These are phyloP conservation scores for Plagiodera versicolora DNA, from an alignment of 2,888 invertebrate genomes.

Conservation along the genomic window DNA sequence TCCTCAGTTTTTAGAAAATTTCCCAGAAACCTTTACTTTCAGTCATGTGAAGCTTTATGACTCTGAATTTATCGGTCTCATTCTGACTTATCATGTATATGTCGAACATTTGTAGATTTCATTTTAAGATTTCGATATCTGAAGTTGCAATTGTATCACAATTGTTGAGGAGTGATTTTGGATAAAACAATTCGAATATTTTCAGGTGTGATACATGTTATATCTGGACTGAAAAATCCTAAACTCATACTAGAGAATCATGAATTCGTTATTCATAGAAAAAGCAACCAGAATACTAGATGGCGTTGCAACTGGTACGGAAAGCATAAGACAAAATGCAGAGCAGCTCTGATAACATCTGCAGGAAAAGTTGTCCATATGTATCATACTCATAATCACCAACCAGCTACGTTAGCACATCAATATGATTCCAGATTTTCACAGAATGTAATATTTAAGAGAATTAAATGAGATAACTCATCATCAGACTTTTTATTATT, in stretches of 20 bases:
- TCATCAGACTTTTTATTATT: no score
- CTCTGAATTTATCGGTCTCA: no score
- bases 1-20: no score
- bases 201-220: slow-evolving; percentile 40
- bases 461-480: slow-evolving; percentile 13
- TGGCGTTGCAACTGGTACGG: slow-evolving; percentile 41
- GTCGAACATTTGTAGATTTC: no score
- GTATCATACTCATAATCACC: slow-evolving; percentile 38
- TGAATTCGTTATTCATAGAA: slow-evolving; percentile 38
- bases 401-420: slow-evolving; percentile 13
- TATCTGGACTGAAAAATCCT: slow-evolving; percentile 29
- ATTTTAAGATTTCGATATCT: no score
- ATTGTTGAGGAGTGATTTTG: slow-evolving; percentile 35
- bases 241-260: slow-evolving; percentile 35
- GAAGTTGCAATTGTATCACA: no score
- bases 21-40: no score
- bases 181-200: background rate
- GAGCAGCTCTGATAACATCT: slow-evolving; percentile 25
- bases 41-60: no score
- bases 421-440: slow-evolving; percentile 3
- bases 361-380: slow-evolving; percentile 29
- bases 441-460: slow-evolving; percentile 17
- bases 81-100: no score
- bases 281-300: slow-evolving; percentile 32
- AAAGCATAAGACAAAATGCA: slow-evolving; percentile 35